phyloP scores from a whole-genome alignment of 2,113 vertebrate species.

The Toxotes chatareus region DNA sequence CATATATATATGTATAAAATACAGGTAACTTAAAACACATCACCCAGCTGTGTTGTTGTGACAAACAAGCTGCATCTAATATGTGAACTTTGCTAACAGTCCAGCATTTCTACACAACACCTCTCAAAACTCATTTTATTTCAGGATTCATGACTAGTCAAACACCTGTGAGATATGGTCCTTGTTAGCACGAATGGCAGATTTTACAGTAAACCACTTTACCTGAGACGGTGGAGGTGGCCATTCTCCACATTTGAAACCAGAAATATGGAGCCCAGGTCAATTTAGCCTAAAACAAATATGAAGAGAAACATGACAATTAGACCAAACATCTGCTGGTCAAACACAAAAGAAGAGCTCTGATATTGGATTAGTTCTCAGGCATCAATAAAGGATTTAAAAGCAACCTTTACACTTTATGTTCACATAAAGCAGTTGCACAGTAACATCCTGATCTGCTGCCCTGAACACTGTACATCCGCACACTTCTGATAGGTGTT shows the following conservation, averaged over 20 bases:
- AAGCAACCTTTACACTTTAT: neutral
- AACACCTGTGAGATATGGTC: neutral
- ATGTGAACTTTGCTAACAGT: too few relatives aligned
- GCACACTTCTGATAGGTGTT: too few relatives aligned
- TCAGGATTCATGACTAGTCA: neutral
- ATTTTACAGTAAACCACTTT: constrained; percentile 44
- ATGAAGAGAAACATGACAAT: neutral
- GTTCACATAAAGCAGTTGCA: too few relatives aligned
- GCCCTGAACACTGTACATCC: too few relatives aligned
- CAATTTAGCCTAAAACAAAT: constrained; percentile 88
- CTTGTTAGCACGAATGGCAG: neutral
- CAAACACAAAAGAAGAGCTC: neutral
- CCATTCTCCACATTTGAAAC: constrained; percentile 97
- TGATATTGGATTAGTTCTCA: neutral
- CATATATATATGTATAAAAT: too few relatives aligned
- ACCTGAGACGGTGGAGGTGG: constrained; percentile 94
- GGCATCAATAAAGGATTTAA: neutral
- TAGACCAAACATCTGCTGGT: neutral
- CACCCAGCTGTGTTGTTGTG: too few relatives aligned
- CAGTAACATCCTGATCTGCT: too few relatives aligned
- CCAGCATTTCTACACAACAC: too few relatives aligned
- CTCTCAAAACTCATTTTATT: neutral
- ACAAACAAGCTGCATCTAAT: too few relatives aligned
- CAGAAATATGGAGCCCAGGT: constrained; percentile 97
- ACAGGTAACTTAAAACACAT: neutral